Base-by-base conservation (phyloP, 2,797 vertebrate genomes). In the Arctocebus calabarensis region DNA sequence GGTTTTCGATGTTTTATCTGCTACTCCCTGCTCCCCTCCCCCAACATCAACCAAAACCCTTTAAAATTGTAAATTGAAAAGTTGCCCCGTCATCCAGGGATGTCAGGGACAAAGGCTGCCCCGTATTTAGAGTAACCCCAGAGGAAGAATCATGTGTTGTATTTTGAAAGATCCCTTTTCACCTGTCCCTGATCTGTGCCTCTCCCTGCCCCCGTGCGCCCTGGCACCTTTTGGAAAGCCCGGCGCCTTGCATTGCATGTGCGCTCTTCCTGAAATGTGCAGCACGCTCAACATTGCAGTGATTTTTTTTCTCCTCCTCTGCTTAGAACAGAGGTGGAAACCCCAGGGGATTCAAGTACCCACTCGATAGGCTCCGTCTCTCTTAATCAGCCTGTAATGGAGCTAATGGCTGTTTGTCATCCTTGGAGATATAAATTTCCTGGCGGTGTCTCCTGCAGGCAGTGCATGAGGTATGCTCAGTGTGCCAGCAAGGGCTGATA, bases 351-450 rank as follows among this genome's bases (percentile, higher is more conserved):
- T 98, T 98, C 97, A 97, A 98, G 98, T 98, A 98, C 98, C 98
- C 97, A 97, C 98, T 98, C 98, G 98, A 99, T 99, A 98, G 98
- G 98, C 98, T 98, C 97, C 16, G 98, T 98, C 97, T 98, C 96
- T 98, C 98, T 98, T 98, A 98, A 98, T 98, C 98, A 98, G 98
- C 98, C 98, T 98, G 98, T 99, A 99, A 99, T 99, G 98, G 98
- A 99, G 98, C 98, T 99, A 99, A 99, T 99, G 98, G 98, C 98
- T 99, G 98, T 99, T 98, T 99, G 98, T 98, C 98, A 98, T 99
- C 98, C 98, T 98, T 98, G 98, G 98, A 98, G 98, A 98, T 98
- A 98, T 98, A 98, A 98, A 98, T 98, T 98, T 99, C 98, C 98
- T 98, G 98, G 98, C 98, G 97, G 98, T 98, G 98, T 98, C 98